phyloP scores from a whole-genome alignment of 2,888 invertebrate genomes.

The Tolmerus cingulatus region DNA sequence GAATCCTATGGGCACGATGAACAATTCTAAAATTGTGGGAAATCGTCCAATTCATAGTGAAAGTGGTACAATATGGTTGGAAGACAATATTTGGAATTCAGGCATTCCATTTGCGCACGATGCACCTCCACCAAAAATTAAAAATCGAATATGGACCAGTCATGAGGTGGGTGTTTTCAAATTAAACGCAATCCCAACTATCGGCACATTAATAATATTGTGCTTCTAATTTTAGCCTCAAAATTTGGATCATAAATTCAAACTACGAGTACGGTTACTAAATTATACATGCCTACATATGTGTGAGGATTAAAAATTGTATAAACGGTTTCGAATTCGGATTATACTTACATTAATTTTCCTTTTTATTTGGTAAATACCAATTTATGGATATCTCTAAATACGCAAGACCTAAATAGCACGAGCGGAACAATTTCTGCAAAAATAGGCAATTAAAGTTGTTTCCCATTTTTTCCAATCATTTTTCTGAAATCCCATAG shows the following conservation, averaged over 20 bases:
- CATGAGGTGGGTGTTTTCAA: neutral
- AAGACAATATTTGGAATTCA: neutral
- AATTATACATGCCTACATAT: too few relatives aligned
- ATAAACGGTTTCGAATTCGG: too few relatives aligned
- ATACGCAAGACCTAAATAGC: neutral
- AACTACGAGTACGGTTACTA: neutral
- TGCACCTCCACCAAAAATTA: neutral
- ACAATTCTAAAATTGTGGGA: neutral
- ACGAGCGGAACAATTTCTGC: neutral
- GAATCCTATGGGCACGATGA: neutral
- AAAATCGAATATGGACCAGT: neutral
- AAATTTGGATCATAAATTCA: too few relatives aligned
- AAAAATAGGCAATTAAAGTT: neutral
- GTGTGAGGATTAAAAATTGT: neutral
- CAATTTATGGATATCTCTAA: neutral
- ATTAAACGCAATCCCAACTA: neutral
- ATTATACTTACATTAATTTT: neutral
- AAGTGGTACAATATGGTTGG: constrained; percentile 32
- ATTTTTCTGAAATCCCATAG: neutral
- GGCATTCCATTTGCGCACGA: neutral
- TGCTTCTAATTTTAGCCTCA: neutral
- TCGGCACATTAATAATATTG: neutral
- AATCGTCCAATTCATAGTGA: constrained; percentile 30
- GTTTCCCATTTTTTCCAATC: neutral
- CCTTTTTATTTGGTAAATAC: neutral